These are phyloP conservation scores for Xiphophorus hellerii DNA, from an alignment of 2,113 vertebrate species.

Conservation along the genomic window DNA sequence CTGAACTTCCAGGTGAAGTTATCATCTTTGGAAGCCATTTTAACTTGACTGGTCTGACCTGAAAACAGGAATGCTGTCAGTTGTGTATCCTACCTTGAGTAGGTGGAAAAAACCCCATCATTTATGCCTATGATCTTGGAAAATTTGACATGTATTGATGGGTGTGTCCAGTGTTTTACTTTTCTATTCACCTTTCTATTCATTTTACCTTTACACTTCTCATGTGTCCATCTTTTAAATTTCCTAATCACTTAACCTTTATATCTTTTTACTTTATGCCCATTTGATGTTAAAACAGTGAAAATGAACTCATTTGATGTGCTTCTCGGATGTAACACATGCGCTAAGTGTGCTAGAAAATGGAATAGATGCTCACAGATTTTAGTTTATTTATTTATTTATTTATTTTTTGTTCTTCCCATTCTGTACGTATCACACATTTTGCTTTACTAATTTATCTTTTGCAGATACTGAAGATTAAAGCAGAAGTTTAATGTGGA, in stretches of 20 bases:
- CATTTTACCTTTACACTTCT: too few species aligned
- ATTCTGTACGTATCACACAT: background rate
- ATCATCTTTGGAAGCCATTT: background rate
- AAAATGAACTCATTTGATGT: background rate
- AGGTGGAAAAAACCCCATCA: background rate
- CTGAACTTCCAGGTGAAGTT: background rate
- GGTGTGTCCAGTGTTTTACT: background rate
- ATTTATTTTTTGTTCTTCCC: background rate
- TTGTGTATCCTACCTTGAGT: background rate
- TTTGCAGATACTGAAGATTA: background rate
- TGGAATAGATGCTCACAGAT: background rate
- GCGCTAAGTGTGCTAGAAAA: background rate
- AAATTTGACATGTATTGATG: background rate
- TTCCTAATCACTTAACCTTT: background rate
- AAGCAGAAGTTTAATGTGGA: background rate
- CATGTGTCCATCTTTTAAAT: background rate
- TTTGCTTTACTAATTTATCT: background rate
- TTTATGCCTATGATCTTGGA: background rate
- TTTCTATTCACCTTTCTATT: background rate
- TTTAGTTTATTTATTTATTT: background rate
- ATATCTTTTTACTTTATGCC: background rate
- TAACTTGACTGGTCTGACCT: background rate
- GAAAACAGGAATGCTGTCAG: background rate
- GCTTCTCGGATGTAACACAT: background rate
- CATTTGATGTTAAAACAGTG: background rate